A percentile compares a stretch with the other conserved stretches of the same genome.
Evolutionary conservation across 2,888 invertebrate species (phyloP).

Genomic region (Ligdia adustata): DNA sequence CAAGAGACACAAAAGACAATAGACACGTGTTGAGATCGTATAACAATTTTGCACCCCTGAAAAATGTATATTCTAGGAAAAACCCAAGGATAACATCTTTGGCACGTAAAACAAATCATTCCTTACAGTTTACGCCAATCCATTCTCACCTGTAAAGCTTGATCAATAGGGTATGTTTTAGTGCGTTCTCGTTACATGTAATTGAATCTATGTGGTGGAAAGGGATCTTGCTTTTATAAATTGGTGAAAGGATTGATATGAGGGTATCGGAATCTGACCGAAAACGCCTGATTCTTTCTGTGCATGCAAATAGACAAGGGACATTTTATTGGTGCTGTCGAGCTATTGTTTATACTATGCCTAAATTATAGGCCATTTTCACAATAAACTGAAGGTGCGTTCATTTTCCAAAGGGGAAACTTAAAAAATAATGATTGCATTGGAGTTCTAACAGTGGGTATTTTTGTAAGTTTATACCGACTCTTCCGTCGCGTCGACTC

Average conservation of each 20-base stretch:
- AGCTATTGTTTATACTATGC: too few species aligned
- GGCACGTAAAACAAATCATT: slow-evolving; percentile 27
- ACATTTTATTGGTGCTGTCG: too few species aligned
- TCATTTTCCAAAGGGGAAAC: too few species aligned
- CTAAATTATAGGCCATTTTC: too few species aligned
- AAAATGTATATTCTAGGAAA: slow-evolving; percentile 9
- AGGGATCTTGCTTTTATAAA: slow-evolving; percentile 22
- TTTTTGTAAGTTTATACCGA: too few species aligned
- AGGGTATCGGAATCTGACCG: slow-evolving; percentile 1
- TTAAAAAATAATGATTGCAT: too few species aligned
- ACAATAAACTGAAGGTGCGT: too few species aligned
- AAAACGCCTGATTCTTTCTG: neutral
- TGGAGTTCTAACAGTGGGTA: too few species aligned
- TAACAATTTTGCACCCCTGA: slow-evolving; percentile 18
- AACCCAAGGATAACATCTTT: slow-evolving; percentile 8
- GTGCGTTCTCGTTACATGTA: neutral
- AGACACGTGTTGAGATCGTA: slow-evolving; percentile 24
- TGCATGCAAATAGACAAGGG: neutral
- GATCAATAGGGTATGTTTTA: neutral
- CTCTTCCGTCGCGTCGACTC: too few species aligned
- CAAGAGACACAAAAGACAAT: slow-evolving; percentile 10
- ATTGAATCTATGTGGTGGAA: slow-evolving; percentile 11
- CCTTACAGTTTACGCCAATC: neutral
- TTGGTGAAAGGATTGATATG: slow-evolving; percentile 24
- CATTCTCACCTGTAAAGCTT: neutral